Conservation (phyloP, 2,797 vertebrate genomes). For the Alcedo atthis region DNA sequence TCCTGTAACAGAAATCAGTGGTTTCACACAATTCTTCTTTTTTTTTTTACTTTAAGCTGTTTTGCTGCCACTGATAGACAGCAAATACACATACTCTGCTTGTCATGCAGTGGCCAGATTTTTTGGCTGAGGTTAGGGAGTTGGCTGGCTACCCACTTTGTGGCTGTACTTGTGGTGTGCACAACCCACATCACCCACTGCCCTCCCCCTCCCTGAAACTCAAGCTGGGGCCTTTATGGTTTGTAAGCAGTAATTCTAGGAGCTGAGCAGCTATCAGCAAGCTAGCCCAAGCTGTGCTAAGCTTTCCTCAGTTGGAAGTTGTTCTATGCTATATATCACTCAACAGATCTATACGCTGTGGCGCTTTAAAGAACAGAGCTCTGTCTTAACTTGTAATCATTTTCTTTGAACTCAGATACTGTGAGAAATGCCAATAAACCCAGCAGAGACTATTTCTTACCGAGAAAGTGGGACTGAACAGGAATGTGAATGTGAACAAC, state of each 20-base stretch:
- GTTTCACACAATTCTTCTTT: conserved; percentile 32
- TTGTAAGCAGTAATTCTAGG: conserved; percentile 74
- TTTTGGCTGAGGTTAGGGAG: conserved; percentile 52
- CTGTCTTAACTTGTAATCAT: conserved; percentile 79
- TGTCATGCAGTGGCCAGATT: conserved; percentile 49
- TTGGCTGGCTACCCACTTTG: conserved; percentile 21
- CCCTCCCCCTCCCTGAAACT: conserved; percentile 39
- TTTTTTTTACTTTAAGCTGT: background rate
- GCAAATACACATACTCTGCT: background rate
- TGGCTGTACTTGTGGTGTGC: conserved; percentile 32
- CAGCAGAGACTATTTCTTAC: conserved; percentile 74
- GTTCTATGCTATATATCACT: conserved; percentile 72
- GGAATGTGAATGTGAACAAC: conserved; percentile 50
- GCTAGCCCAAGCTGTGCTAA: conserved; percentile 51
- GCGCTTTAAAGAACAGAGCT: conserved; percentile 73
- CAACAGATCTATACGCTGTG: conserved; percentile 71
- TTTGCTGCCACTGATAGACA: conserved; percentile 25
- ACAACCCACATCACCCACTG: background rate
- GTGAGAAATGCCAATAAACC: conserved; percentile 80
- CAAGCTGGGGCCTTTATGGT: conserved; percentile 66
- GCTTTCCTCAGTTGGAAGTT: conserved; percentile 72
- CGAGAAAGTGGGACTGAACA: conserved; percentile 43
- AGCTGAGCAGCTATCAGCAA: conserved; percentile 70
- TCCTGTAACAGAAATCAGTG: background rate
- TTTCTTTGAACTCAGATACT: conserved; percentile 79